Conservation (phyloP, 1,140 invertebrate genomes). For the Melanaphis sacchari region DNA sequence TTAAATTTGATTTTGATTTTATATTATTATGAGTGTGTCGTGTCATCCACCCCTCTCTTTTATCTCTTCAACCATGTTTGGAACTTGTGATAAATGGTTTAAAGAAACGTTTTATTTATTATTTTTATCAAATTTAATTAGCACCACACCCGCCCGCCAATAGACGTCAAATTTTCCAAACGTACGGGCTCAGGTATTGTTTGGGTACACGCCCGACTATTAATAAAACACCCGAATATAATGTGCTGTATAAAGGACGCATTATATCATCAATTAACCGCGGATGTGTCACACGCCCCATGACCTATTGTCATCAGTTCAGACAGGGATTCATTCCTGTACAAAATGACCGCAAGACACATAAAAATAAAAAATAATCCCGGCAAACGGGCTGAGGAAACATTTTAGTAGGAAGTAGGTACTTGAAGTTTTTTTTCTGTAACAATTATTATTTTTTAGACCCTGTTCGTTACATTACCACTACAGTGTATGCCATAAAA, state of each 20-base stretch:
- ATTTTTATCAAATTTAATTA: constrained; percentile 38
- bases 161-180: background rate
- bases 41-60: background rate
- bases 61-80: background rate
- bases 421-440: background rate
- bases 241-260: background rate
- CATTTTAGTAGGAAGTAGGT: background rate
- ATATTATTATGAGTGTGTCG: background rate
- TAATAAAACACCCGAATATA: constrained; percentile 34
- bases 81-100: background rate
- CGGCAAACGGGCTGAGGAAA: background rate
- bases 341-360: constrained; percentile 16
- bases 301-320: constrained; percentile 35
- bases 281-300: constrained; percentile 4
- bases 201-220: constrained; percentile 11
- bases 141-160: background rate
- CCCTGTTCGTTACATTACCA: background rate
- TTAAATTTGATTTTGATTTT: background rate
- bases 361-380: constrained; percentile 18
- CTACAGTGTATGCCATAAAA: background rate
- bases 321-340: background rate
- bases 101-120: background rate
- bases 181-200: background rate
- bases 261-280: constrained; percentile 26
- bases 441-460: background rate